Evolutionary conservation across 2,888 invertebrate genomes (phyloP).

Genomic region (Argynnis bischoffii): DNA sequence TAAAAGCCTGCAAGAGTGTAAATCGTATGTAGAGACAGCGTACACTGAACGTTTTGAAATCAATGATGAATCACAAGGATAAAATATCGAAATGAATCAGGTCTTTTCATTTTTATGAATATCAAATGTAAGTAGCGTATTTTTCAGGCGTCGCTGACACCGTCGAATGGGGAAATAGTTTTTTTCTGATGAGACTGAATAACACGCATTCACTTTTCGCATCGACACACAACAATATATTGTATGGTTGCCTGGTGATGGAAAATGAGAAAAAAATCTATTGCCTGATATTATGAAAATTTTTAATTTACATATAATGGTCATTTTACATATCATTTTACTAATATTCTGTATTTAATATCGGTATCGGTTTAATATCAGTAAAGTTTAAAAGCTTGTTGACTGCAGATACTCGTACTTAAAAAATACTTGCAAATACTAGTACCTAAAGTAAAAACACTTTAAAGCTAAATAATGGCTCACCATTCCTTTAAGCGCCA

Average conservation of each 20-base stretch:
- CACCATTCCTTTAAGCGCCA: too few relatives aligned
- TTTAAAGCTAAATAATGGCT: too few relatives aligned
- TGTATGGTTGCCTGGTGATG: constrained; percentile 1
- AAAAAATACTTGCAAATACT: too few relatives aligned
- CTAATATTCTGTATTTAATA: too few relatives aligned
- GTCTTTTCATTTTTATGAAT: constrained; percentile 27
- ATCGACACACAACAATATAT: constrained; percentile 17
- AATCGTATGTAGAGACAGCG: constrained; percentile 49
- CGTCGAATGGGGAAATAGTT: constrained; percentile 16
- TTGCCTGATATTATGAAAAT: background rate
- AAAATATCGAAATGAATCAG: constrained; percentile 26
- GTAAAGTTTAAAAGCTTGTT: too few relatives aligned
- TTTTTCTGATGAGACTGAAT: constrained; percentile 19
- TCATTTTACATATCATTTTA: background rate
- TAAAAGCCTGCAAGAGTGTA: constrained; percentile 65
- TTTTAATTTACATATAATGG: too few relatives aligned
- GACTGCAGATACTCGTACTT: too few relatives aligned
- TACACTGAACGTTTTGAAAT: constrained; percentile 38
- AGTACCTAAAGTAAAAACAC: too few relatives aligned
- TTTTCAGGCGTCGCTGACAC: constrained; percentile 19
- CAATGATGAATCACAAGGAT: constrained; percentile 30
- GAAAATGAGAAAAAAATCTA: constrained; percentile 2
- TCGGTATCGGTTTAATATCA: too few relatives aligned
- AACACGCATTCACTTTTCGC: constrained; percentile 17
- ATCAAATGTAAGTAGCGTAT: constrained; percentile 17